Conservation (phyloP, 2,888 invertebrate species). For the Deilephila porcellus region DNA sequence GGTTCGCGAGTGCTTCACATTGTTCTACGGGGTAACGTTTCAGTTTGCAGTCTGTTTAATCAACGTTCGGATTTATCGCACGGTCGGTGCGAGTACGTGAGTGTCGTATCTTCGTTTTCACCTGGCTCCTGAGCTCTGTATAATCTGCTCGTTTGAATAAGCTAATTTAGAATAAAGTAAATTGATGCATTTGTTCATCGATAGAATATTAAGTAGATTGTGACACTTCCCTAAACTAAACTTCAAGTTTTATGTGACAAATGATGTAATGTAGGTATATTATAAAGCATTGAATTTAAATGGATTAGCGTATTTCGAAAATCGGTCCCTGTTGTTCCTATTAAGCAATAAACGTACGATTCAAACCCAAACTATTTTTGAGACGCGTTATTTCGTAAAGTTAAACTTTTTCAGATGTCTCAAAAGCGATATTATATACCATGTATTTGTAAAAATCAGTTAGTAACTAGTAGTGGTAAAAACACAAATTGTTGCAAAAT, state of each 20-base stretch:
- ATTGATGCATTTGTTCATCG: not conserved
- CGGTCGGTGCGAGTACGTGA: not conserved
- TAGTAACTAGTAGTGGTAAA: no score
- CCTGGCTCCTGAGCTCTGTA: not conserved
- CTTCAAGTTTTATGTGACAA: not conserved
- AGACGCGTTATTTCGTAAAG: no score
- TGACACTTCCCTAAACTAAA: not conserved
- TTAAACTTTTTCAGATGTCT: no score
- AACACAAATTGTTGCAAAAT: no score
- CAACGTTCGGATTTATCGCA: conserved; percentile 12
- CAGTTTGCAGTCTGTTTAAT: conserved; percentile 17
- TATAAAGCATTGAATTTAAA: no score
- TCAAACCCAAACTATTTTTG: no score
- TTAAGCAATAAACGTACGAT: no score
- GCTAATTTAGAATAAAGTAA: not conserved
- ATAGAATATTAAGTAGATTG: not conserved
- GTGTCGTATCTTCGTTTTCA: not conserved
- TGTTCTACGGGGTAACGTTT: not conserved
- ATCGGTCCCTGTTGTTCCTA: no score
- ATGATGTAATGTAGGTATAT: not conserved
- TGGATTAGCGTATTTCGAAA: no score
- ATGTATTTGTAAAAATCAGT: no score
- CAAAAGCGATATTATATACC: no score
- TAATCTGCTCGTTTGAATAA: not conserved
- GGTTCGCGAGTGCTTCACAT: conserved; percentile 20